Percentiles rank a stretch among this genome's conserved stretches.
These are phyloP conservation scores for Meda fulgida DNA, from an alignment of 2,797 vertebrate genomes.

Conservation along the genomic window DNA sequence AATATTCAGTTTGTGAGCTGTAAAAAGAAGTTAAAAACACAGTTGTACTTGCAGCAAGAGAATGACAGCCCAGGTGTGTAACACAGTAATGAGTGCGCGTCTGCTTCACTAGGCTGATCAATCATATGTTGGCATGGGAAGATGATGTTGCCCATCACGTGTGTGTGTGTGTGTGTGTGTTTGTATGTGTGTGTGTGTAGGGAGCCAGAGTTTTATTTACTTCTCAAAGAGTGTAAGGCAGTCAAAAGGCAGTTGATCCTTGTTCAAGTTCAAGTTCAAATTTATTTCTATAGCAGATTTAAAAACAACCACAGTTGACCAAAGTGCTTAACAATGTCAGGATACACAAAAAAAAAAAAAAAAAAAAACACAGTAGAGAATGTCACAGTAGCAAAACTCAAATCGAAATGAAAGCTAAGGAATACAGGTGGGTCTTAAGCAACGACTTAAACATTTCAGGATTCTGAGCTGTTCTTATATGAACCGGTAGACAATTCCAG, in stretches of 20 bases:
- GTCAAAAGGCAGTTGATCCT: neutral
- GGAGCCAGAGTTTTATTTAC: slow-evolving; percentile 14
- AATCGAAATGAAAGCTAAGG: too few species aligned
- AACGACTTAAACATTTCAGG: too few species aligned
- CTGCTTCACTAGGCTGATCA: slow-evolving; percentile 6
- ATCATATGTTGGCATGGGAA: neutral
- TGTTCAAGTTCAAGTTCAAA: too few species aligned
- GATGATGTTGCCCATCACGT: neutral
- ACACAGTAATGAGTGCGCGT: neutral
- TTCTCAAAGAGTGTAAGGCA: slow-evolving; percentile 16
- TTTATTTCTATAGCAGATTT: too few species aligned
- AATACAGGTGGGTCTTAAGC: too few species aligned
- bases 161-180: neutral
- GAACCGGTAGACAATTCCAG: too few species aligned
- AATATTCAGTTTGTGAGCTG: neutral
- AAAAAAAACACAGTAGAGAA: too few species aligned
- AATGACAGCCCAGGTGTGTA: neutral
- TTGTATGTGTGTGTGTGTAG: slow-evolving; percentile 1
- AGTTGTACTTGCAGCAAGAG: neutral
- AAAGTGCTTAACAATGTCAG: too few species aligned
- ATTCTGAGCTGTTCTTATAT: too few species aligned
- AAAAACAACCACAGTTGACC: too few species aligned
- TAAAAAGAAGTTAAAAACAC: neutral
- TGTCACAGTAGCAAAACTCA: too few species aligned
- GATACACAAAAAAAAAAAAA: too few species aligned